Evolutionary conservation across 1,140 invertebrate species (phyloP), one percentile per base, ranked within the genome.

Genomic region (Zaprionus davidi): DNA sequence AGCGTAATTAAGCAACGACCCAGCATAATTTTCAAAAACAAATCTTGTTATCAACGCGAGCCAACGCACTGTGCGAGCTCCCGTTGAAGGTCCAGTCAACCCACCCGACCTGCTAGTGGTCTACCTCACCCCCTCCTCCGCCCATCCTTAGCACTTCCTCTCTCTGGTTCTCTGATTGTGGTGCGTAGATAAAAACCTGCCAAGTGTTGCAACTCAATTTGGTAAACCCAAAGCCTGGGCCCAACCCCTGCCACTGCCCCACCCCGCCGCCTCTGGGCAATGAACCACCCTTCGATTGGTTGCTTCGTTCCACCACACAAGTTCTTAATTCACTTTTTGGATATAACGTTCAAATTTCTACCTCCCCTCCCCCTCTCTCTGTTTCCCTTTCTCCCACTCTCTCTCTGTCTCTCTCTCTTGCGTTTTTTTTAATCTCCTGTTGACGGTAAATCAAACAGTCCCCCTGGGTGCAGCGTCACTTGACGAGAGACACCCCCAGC

Each of bases 161-260:
- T 26, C 56, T 58, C 24, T 11, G 56, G 5, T 17, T 24, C 28
- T 64, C 46, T 78, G 83, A 90, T 90, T 90, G 79, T 90, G 86
- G 81, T 90, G 85, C 85, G 85, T 82, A 88, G 85, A 88, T 88
- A 88, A 88, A 88, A 88, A 90, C 85, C 85, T 90, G 85, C 85
- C 85, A 90, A 88, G 85, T 90, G 85, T 88, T 88, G 85, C 85
- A 88, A 88, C 85, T 88, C 85, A 88, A 88, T 88, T 88, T 84
- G 81, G 70, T 74, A 63, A 67, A 58, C 59, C 34, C 49, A 60
- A 41, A 55, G 53, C 26, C 26, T 1, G 11, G 51, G 12, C 22
- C 49, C 11, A 44, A 0, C 62, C 59, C 49, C 13, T 38, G 22
- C 22, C 31, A 69, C 41, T 28, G 24, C 20, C 22, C 31, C 55